A percentile compares a stretch with the other conserved stretches of the same genome.
Evolutionary conservation across 2,888 invertebrate genomes (phyloP).

Genomic region (Drosophila emarginata): DNA sequence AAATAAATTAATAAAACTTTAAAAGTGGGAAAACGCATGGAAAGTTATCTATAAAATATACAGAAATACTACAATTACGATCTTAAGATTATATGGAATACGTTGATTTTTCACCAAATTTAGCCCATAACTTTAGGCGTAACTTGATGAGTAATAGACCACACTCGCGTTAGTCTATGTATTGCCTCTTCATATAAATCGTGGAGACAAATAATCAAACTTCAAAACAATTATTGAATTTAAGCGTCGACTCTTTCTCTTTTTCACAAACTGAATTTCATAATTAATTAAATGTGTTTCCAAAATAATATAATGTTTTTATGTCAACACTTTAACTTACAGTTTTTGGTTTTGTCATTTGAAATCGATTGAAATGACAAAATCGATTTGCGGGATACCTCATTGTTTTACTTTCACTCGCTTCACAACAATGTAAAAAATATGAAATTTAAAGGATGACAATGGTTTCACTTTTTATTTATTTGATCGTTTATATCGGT

Average conservation of each 20-base stretch:
- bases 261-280: neutral
- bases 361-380: constrained; percentile 72
- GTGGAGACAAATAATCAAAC: too few species aligned
- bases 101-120: too few species aligned
- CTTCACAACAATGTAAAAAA: constrained; percentile 39
- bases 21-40: neutral
- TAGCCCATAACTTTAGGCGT: neutral
- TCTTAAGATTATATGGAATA: neutral
- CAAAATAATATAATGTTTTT: constrained; percentile 2
- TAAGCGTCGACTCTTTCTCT: neutral
- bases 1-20: neutral
- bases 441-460: constrained; percentile 54
- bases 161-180: too few species aligned
- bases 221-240: too few species aligned
- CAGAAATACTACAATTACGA: neutral
- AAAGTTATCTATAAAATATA: neutral
- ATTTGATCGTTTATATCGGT: neutral
- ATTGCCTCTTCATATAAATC: too few species aligned
- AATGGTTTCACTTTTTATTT: constrained; percentile 38
- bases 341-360: constrained; percentile 72
- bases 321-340: constrained; percentile 55
- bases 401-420: constrained; percentile 72
- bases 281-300: neutral
- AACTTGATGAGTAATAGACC: too few species aligned
- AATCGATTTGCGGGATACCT: constrained; percentile 67